These are phyloP conservation scores for Drosophila barbarae DNA, from an alignment of 2,888 invertebrate genomes.

Conservation along the genomic window DNA sequence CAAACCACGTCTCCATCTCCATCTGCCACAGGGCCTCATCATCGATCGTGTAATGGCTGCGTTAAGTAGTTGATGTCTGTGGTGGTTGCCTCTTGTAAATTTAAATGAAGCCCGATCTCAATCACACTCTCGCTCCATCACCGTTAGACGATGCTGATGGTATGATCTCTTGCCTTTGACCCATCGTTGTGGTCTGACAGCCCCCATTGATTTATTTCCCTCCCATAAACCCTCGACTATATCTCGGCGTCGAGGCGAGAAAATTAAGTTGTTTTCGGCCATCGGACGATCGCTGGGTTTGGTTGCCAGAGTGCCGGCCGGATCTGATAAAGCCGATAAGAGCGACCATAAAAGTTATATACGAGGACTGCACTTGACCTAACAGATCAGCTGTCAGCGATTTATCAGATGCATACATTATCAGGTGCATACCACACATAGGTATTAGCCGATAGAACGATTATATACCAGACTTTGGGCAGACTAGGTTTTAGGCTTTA, in stretches of 20 bases:
- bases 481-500: too few species aligned
- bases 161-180: conserved; percentile 67
- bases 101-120: conserved; percentile 64
- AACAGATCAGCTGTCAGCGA: conserved; percentile 63
- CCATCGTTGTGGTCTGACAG: conserved; percentile 57
- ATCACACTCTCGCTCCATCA: conserved; percentile 40
- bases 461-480: neutral
- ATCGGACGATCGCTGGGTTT: conserved; percentile 14
- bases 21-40: conserved; percentile 14
- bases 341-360: conserved; percentile 65
- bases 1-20: neutral
- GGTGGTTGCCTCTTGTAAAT: conserved; percentile 65
- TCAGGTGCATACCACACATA: conserved; percentile 11
- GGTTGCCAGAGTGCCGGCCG: conserved; percentile 11
- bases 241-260: conserved; percentile 64
- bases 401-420: conserved; percentile 44
- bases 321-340: conserved; percentile 63
- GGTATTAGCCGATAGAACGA: neutral
- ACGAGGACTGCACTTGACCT: conserved; percentile 50
- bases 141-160: conserved; percentile 55
- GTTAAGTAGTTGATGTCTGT: conserved; percentile 72
- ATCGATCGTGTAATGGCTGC: conserved; percentile 72
- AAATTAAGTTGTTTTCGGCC: conserved; percentile 67
- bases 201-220: conserved; percentile 65
- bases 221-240: conserved; percentile 55